Base-by-base conservation (phyloP, 1,140 invertebrate species). In the Zaprionus ghesquierei region DNA sequence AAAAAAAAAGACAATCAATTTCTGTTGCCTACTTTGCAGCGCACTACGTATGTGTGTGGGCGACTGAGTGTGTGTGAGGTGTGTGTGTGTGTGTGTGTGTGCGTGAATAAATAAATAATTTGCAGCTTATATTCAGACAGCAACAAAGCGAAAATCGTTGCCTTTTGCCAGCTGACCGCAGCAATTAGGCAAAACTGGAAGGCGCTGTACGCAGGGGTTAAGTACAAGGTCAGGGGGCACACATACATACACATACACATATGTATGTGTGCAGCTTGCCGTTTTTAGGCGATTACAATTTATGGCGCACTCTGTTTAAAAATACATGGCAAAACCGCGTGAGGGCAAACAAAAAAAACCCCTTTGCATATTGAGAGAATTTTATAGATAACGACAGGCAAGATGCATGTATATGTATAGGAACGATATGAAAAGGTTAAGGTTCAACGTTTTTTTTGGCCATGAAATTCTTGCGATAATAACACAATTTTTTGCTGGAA, bases 21-120 rank as follows among this genome's bases (percentile, higher is more conserved):
- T 66, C 8, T 44, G 44, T 54, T 66, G 55, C 55, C 54, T 53
- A 71, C 54, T 66, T 58, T 65, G 35, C 25, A 35, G 65, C 44
- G 56, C 44, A 13, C 44, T 35, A 29, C 18, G 12, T 44, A 3
- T 27, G 31, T 38, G 22, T 51, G 22, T 25, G 9, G 10, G 22
- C 3, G 12, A 46, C 20, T 20, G 58, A 31, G 27, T 61, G 29
- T 56, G 49, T 50, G 41, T 9, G 54, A 33, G 46, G 35, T 29
- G 60, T 10, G n/a, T 65, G 6, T 33, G 31, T 31, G 62, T 35
- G 33, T 22, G 62, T 12, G 38, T 5, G 20, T 46, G 9, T 53
- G 25, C 31, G 22, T 72, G 44, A 60, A 81, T 86, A 71, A 77
- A 85, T 85, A 77, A 81, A 86, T 75, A 85, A 81, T 75, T 64